Base-by-base conservation (phyloP, 92 coral and sea anemone genomes). In the Actinernus sp. region DNA sequence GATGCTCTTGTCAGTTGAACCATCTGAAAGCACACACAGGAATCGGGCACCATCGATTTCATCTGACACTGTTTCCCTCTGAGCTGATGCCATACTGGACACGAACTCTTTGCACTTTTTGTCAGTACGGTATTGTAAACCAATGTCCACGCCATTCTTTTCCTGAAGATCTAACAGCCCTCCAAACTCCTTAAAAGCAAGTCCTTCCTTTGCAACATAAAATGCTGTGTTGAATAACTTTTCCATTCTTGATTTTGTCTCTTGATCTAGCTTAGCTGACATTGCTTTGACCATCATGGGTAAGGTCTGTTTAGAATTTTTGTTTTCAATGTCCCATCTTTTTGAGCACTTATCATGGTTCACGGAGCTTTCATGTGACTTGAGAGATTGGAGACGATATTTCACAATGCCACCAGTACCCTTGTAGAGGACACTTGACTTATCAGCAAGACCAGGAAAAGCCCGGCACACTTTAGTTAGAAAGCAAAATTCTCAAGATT, bases 141-240 rank as follows among this genome's bases (percentile, higher is more conserved):
- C 77, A 43, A 45, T 55, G 36, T 70, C 53, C 31, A 70, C 55
- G 26, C 67, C 58, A 44, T 70, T 70, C 31, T 55, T 70, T 53
- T 69, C 51, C 55, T 49, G 74, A 5, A 66, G 52, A 54, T 66
- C 62, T 31, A 49, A 66, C 44, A 49, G 55, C 31, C 59, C 55
- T 51, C 49, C 59, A 66, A 31, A 66, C 40, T 66, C 52, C 23
- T 16, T 49, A 48, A 38, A 7, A 21, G 49, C 67, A 32, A 56
- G 63, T 25, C 32, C 71, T 63, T 63, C 71, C 57, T 45, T 63
- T 21, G 36, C 71, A 32, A 46, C 45, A 49, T 28, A 65, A 40
- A 47, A 53, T 21, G 73, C 73, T 14, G 49, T 65, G 61, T 65
- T 65, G 45, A 58, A 34, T 46, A 9, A 46, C 44, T n/a, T n/a